Evolutionary conservation across 2,113 vertebrate genomes (phyloP), one percentile per base, ranked within the genome.

Genomic region (Ondatra zibethicus): DNA sequence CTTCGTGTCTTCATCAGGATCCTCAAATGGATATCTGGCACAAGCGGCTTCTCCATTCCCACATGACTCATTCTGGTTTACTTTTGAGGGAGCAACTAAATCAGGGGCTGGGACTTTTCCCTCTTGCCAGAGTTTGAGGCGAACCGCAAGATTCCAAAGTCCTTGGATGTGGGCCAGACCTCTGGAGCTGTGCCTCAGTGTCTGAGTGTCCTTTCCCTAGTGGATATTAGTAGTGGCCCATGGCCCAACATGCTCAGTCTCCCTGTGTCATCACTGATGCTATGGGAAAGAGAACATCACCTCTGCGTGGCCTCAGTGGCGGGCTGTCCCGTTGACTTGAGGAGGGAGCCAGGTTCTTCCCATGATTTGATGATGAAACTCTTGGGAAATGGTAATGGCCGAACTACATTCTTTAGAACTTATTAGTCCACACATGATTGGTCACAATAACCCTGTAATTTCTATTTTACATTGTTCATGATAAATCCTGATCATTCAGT

Each of bases 31-130:
- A 88, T 70, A 58, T 52, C 45, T 66, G 84, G 85, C 85, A 88
- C 91, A 70, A 36, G 63, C n/a, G 68, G 80, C 61, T 95, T 96
- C 84, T 86, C 78, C 85, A 86, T 96, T 85, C 47, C 89, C 58
- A 42, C 36, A 91, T 97, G 97, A 97, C 85, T 97, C 97, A 97
- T 42, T 92, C 47, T 82, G 92, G 90, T 96, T 95, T 95, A 88
- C 92, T 97, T 95, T 90, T 93, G 88, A 96, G 85, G 96, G 84
- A 42, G 77, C 36, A 1, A 84, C 93, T 85, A 87, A 88, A 73
- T 93, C 84, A 85, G 89, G 88, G 87, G 45, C 82, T 89, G 73
- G 88, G 23, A 82, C 81, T 85, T 92, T 25, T 90, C 50, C 84
- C 58, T 96, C 80, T 87, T 91, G 45, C 84, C 91, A 82, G 92